phyloP scores from a whole-genome alignment of 2,797 vertebrate genomes.

The Semaprochilodus insignis region DNA sequence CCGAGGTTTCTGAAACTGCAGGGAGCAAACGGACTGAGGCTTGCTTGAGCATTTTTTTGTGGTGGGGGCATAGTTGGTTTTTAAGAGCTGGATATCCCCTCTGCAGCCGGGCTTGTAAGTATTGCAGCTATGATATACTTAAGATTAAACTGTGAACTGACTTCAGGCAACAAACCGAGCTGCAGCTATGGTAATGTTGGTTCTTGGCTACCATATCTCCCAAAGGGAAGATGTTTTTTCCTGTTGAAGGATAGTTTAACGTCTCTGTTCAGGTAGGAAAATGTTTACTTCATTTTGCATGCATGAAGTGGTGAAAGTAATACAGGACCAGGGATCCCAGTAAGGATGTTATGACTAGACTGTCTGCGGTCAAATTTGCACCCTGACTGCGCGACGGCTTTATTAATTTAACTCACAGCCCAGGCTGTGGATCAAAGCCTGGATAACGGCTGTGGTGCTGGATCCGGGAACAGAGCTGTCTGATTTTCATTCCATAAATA shows the following conservation, averaged over 20 bases:
- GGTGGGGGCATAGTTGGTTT: neutral
- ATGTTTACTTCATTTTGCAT: conserved; percentile 9
- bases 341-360: neutral
- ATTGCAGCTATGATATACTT: conserved; percentile 16
- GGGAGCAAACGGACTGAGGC: neutral
- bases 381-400: neutral
- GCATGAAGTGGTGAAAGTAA: conserved; percentile 7
- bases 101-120: conserved; percentile 42
- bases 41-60: conserved; percentile 15
- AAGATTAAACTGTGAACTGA: neutral
- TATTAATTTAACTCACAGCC: neutral
- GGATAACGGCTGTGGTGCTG: neutral
- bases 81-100: conserved; percentile 3
- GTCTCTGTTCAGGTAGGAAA: neutral
- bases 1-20: conserved; percentile 29
- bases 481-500: conserved; percentile 1
- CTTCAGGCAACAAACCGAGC: neutral
- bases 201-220: neutral
- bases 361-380: neutral
- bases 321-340: neutral
- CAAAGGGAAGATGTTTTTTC: neutral
- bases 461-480: neutral
- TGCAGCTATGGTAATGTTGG: neutral
- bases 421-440: neutral
- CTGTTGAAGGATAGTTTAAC: neutral